Percentiles rank a stretch among this genome's conserved stretches.
Evolutionary conservation across 2,113 vertebrate genomes (phyloP).

Genomic region (Colinus virginianus): DNA sequence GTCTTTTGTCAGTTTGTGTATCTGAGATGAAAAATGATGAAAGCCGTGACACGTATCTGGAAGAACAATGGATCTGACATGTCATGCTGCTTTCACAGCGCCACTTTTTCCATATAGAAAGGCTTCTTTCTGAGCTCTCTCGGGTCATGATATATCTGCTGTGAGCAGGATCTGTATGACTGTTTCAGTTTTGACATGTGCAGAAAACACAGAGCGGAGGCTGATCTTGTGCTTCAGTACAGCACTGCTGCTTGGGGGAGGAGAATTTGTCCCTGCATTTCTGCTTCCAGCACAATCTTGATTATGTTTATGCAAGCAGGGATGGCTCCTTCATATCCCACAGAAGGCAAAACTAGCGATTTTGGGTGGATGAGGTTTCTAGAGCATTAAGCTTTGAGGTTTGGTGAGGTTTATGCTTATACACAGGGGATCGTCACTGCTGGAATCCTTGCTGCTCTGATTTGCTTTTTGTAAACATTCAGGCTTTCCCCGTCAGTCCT

Average conservation of each 20-base stretch:
- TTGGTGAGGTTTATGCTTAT: background rate
- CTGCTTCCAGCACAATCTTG: background rate
- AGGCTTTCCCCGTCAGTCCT: conserved; percentile 68
- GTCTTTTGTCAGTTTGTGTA: background rate
- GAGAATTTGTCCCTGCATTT: background rate
- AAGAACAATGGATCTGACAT: fast-evolving
- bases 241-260: background rate
- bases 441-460: background rate
- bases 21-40: background rate
- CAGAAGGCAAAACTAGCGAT: background rate
- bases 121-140: background rate
- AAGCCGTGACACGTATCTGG: fast-evolving
- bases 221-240: background rate
- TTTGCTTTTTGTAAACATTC: background rate
- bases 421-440: background rate
- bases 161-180: background rate
- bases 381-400: background rate
- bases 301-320: background rate
- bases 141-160: background rate
- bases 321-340: background rate
- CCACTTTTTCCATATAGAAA: background rate
- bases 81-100: background rate
- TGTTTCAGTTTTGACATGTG: fast-evolving
- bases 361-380: background rate
- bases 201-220: background rate